Percentiles rank a stretch among this genome's conserved stretches.
These are phyloP conservation scores for Suncus etruscus DNA, from an alignment of 2,113 vertebrate species.

Conservation along the genomic window DNA sequence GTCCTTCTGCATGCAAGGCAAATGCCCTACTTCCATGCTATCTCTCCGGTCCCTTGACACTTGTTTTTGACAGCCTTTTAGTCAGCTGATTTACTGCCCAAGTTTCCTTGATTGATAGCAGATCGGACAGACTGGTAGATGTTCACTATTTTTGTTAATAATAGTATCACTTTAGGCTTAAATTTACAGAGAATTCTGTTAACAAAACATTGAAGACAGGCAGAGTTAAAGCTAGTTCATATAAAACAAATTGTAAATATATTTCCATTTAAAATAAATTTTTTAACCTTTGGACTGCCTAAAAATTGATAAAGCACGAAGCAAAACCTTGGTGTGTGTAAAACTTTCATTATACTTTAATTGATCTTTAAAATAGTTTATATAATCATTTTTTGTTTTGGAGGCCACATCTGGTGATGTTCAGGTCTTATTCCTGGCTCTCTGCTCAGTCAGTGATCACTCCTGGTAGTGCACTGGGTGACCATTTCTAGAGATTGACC, in stretches of 20 bases:
- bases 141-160: neutral
- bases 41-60: no score
- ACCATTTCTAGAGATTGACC: no score
- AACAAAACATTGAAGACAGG: slow-evolving; percentile 32
- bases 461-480: no score
- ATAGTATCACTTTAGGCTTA: slow-evolving; percentile 25
- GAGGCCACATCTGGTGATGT: no score
- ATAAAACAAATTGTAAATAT: slow-evolving; percentile 37
- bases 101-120: neutral
- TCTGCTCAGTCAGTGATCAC: no score
- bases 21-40: no score
- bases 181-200: slow-evolving; percentile 24
- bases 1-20: no score
- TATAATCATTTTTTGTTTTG: neutral
- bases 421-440: no score
- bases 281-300: slow-evolving; percentile 25
- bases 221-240: neutral
- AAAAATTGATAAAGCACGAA: neutral
- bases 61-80: neutral
- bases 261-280: slow-evolving; percentile 18
- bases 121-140: neutral
- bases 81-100: neutral
- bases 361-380: neutral
- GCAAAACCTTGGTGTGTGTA: neutral
- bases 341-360: slow-evolving; percentile 38